phyloP scores from a whole-genome alignment of 1,140 invertebrate genomes.

The Asbolus verrucosus region DNA sequence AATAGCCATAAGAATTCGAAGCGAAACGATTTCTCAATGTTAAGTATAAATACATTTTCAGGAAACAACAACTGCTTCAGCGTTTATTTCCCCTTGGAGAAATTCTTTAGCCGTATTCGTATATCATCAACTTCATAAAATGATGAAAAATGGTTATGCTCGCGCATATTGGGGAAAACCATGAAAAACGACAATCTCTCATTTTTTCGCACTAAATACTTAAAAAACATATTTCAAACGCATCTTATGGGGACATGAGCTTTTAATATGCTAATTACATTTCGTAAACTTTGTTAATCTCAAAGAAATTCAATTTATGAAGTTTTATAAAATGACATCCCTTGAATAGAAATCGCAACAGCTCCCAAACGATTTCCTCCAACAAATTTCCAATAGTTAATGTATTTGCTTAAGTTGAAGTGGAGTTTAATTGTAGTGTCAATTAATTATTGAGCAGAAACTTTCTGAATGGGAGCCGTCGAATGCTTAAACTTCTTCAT shows the following conservation, averaged over 20 bases:
- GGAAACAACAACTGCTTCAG: slow-evolving; percentile 1
- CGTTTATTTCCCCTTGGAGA: slow-evolving; percentile 21
- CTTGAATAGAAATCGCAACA: background rate
- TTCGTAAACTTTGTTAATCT: slow-evolving; percentile 1
- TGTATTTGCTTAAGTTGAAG: too few relatives aligned
- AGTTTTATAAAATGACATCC: background rate
- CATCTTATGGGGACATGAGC: too few relatives aligned
- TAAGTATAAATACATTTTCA: slow-evolving; percentile 14
- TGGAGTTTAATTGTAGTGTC: too few relatives aligned
- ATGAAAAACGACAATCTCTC: slow-evolving; percentile 2
- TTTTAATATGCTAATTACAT: background rate
- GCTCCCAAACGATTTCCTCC: too few relatives aligned
- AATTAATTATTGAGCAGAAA: too few relatives aligned
- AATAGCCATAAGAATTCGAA: too few relatives aligned
- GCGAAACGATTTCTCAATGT: too few relatives aligned
- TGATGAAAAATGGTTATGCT: slow-evolving; percentile 3
- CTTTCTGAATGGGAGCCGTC: too few relatives aligned
- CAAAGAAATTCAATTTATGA: slow-evolving; percentile 2
- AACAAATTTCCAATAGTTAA: too few relatives aligned
- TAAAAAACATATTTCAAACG: too few relatives aligned
- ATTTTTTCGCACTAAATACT: too few relatives aligned
- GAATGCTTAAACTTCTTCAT: too few relatives aligned
- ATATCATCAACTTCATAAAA: slow-evolving; percentile 22
- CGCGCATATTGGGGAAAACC: slow-evolving; percentile 1
- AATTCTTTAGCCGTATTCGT: slow-evolving; percentile 1